phyloP scores from a whole-genome alignment of 2,113 vertebrate species.

The Tupaia chinensis region DNA sequence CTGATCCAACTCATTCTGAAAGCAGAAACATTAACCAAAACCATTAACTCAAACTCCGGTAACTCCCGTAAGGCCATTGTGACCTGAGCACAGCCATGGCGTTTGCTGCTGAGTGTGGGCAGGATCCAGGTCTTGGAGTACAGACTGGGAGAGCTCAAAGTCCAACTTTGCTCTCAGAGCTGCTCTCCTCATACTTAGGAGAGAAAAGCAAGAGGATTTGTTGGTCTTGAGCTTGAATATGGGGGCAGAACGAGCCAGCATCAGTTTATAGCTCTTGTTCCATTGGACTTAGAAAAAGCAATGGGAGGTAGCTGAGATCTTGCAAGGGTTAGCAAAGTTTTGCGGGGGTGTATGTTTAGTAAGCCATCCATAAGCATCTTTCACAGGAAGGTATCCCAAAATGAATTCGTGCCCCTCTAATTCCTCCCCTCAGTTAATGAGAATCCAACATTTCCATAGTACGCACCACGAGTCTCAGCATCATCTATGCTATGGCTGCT shows the following conservation, averaged over 20 bases:
- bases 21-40: neutral
- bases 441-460: neutral
- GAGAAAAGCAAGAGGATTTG: neutral
- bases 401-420: neutral
- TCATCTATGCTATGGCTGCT: neutral
- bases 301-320: neutral
- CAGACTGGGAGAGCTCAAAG: neutral
- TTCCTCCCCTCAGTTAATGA: neutral
- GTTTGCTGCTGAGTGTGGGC: too few relatives aligned
- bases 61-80: neutral
- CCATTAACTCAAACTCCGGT: neutral
- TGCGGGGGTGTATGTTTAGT: neutral
- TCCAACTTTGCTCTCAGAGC: neutral
- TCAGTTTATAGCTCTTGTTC: neutral
- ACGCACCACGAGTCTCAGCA: neutral
- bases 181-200: neutral
- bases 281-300: neutral
- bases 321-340: neutral
- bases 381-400: neutral
- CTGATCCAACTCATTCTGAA: neutral
- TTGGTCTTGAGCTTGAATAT: neutral
- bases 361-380: neutral
- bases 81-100: neutral
- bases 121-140: neutral
- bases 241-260: too few relatives aligned